These are phyloP conservation scores for Sandelia bainsii DNA, from an alignment of 2,797 vertebrate genomes.

Conservation along the genomic window DNA sequence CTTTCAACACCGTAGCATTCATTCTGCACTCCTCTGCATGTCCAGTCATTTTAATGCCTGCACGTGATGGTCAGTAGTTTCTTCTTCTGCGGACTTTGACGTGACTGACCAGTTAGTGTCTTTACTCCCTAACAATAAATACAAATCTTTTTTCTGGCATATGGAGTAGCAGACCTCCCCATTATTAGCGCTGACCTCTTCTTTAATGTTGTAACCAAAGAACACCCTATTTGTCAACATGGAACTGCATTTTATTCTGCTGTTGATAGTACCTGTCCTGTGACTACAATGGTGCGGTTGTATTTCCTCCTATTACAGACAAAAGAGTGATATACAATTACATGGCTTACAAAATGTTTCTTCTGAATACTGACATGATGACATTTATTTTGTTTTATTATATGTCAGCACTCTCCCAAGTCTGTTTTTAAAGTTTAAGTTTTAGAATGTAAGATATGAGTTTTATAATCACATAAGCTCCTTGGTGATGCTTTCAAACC, in stretches of 20 bases:
- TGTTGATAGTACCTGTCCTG: background rate
- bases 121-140: background rate
- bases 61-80: background rate
- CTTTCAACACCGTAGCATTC: background rate
- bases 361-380: background rate
- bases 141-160: background rate
- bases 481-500: conserved; percentile 15
- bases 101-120: background rate
- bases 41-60: background rate
- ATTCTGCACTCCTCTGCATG: background rate
- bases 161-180: background rate
- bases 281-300: background rate
- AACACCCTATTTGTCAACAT: background rate
- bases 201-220: background rate
- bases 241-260: background rate
- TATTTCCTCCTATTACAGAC: too few species aligned
- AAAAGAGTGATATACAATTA: background rate
- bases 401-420: background rate
- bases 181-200: background rate
- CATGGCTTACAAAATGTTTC: background rate
- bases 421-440: background rate
- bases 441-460: conserved; percentile 9
- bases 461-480: conserved; percentile 37
- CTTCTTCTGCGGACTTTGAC: background rate
- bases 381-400: background rate